Evolutionary conservation across 2,113 vertebrate genomes (phyloP).

Genomic region (Xenus cinereus): DNA sequence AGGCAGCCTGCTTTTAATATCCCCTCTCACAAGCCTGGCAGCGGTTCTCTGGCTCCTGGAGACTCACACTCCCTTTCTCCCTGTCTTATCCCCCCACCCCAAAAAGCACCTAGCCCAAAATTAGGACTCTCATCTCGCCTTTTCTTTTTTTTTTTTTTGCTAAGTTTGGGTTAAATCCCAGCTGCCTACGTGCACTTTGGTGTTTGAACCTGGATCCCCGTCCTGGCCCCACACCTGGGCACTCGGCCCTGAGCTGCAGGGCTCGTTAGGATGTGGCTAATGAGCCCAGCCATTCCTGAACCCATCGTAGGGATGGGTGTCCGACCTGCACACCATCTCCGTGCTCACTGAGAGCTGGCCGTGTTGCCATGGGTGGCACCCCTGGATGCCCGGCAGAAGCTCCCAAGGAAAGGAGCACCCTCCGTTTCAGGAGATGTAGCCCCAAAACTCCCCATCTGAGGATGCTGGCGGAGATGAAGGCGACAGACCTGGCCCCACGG

Average conservation of each 20-base stretch:
- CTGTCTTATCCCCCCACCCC: neutral
- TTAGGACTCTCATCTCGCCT: neutral
- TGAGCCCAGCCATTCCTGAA: neutral
- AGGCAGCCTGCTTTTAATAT: neutral
- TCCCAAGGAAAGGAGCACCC: neutral
- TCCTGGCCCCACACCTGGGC: neutral
- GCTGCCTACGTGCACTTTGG: fast-evolving
- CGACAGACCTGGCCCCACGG: neutral
- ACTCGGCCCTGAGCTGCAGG: neutral
- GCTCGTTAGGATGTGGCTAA: neutral
- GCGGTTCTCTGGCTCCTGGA: neutral
- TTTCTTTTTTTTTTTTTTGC: neutral
- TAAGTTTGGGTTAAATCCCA: neutral
- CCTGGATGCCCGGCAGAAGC: neutral
- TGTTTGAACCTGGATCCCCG: fast-evolving
- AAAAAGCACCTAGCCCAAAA: neutral
- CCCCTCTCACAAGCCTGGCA: neutral
- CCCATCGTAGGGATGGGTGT: fast-evolving
- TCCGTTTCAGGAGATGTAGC: neutral
- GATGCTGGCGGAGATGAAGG: neutral
- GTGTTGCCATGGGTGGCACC: fast-evolving
- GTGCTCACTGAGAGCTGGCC: fast-evolving
- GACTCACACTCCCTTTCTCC: neutral
- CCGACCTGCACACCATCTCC: neutral
- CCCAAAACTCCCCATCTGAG: neutral